phyloP scores from a whole-genome alignment of 2,113 vertebrate genomes.

The Rhizomys pruinosus region DNA sequence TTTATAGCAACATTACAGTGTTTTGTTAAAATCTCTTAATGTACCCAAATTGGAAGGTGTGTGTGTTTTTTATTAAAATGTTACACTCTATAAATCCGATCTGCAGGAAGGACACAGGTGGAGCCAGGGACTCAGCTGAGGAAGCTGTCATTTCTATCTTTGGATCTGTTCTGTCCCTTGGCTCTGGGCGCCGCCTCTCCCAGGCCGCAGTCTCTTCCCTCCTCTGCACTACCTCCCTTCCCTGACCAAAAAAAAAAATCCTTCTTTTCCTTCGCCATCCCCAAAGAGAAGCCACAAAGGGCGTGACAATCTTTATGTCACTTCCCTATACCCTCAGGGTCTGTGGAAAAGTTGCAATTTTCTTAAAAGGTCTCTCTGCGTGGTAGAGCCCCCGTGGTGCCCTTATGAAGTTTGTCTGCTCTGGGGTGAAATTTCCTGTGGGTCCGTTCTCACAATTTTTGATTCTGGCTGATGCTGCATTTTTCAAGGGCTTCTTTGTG shows the following conservation, averaged over 20 bases:
- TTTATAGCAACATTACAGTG: slow-evolving; percentile 90
- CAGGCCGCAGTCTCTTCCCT: not conserved
- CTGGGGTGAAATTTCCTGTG: slow-evolving; percentile 72
- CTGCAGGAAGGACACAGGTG: slow-evolving; percentile 90
- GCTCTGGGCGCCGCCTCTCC: slow-evolving; percentile 54
- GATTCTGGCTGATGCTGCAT: slow-evolving; percentile 74
- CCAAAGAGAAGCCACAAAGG: slow-evolving; percentile 25
- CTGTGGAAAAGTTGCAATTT: slow-evolving; percentile 72
- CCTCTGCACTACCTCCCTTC: not conserved
- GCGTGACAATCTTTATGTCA: slow-evolving; percentile 43
- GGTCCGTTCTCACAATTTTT: slow-evolving; percentile 66
- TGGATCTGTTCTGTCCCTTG: slow-evolving; percentile 55
- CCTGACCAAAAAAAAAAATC: not conserved
- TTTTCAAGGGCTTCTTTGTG: slow-evolving; percentile 74
- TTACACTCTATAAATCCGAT: slow-evolving; percentile 90
- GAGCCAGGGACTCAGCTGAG: slow-evolving; percentile 84
- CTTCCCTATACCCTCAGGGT: slow-evolving; percentile 55
- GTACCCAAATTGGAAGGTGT: slow-evolving; percentile 89
- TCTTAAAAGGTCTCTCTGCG: slow-evolving; percentile 69
- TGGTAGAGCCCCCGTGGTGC: not conserved
- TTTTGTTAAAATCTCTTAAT: slow-evolving; percentile 92
- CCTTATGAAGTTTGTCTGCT: slow-evolving; percentile 71
- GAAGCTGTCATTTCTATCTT: slow-evolving; percentile 83
- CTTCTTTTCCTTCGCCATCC: not conserved
- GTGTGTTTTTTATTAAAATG: slow-evolving; percentile 92